These are phyloP conservation scores for Octodonta nipae DNA, from an alignment of 2,888 invertebrate genomes.

Conservation along the genomic window DNA sequence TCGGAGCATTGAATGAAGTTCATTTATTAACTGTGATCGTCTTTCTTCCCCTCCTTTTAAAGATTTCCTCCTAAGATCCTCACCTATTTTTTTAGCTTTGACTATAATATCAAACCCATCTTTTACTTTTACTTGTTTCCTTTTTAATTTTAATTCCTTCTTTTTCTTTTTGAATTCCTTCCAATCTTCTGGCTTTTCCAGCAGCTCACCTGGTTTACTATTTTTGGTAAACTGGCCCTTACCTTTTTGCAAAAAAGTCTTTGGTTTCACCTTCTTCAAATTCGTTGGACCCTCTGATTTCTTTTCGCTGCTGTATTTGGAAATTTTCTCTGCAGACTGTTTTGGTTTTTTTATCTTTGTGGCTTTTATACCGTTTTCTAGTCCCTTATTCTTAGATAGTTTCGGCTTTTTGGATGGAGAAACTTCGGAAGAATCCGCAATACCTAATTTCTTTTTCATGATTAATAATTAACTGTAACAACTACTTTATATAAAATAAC, in stretches of 20 bases:
- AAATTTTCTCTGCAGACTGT: slow-evolving; percentile 3
- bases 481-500: too few species aligned
- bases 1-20: slow-evolving; percentile 50
- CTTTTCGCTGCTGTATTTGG: slow-evolving; percentile 11
- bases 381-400: too few species aligned
- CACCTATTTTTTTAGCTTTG: slow-evolving; percentile 47
- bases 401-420: too few species aligned
- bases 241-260: slow-evolving; percentile 9
- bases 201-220: slow-evolving; percentile 7
- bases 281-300: slow-evolving; percentile 12
- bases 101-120: slow-evolving; percentile 38
- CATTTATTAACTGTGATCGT: slow-evolving; percentile 44
- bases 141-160: slow-evolving; percentile 56
- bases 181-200: slow-evolving; percentile 48
- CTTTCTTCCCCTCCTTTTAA: slow-evolving; percentile 43
- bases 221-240: too few species aligned
- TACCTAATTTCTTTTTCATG: too few species aligned
- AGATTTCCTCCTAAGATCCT: slow-evolving; percentile 39
- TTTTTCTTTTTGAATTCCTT: slow-evolving; percentile 61
- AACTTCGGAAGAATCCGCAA: too few species aligned
- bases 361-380: too few species aligned
- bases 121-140: slow-evolving; percentile 49
- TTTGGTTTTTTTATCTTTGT: too few species aligned
- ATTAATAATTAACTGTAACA: too few species aligned
- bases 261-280: slow-evolving; percentile 13